phyloP scores from a whole-genome alignment of 2,113 vertebrate genomes.

The Corythornis cristatus region DNA sequence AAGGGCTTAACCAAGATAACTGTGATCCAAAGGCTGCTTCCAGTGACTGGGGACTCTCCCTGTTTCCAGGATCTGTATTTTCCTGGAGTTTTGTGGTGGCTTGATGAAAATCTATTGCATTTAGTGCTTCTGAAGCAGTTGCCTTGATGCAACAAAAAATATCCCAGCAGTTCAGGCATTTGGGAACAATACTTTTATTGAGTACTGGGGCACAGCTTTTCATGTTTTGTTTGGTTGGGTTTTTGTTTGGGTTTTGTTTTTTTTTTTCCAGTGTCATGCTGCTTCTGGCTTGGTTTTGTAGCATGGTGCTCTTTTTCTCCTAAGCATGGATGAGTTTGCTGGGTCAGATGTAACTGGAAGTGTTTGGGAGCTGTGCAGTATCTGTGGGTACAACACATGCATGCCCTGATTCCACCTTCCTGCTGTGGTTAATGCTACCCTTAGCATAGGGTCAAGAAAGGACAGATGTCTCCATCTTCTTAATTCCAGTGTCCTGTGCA shows the following conservation, averaged over 20 bases:
- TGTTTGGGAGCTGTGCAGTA: not conserved
- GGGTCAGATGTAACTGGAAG: not conserved
- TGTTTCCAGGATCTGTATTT: not conserved
- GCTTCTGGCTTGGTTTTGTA: not conserved
- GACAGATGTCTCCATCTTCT: not conserved
- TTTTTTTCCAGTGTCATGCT: not conserved
- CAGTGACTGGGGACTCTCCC: not conserved
- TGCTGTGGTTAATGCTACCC: not conserved
- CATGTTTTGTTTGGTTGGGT: not conserved
- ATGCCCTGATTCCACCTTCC: not conserved
- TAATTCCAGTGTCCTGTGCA: not conserved
- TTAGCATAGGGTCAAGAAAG: not conserved
- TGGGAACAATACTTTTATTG: not conserved
- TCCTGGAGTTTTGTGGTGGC: not conserved
- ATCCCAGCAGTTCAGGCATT: not conserved
- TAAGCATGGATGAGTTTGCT: not conserved
- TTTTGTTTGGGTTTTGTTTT: not conserved
- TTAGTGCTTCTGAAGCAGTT: not conserved
- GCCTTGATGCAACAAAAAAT: not conserved
- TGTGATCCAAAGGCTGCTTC: not conserved
- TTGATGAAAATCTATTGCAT: not conserved
- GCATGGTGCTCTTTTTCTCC: not conserved
- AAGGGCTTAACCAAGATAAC: not conserved
- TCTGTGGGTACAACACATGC: not conserved
- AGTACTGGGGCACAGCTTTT: not conserved